These are phyloP conservation scores for Hycleus cichorii DNA, from an alignment of 1,140 invertebrate species.

Conservation along the genomic window DNA sequence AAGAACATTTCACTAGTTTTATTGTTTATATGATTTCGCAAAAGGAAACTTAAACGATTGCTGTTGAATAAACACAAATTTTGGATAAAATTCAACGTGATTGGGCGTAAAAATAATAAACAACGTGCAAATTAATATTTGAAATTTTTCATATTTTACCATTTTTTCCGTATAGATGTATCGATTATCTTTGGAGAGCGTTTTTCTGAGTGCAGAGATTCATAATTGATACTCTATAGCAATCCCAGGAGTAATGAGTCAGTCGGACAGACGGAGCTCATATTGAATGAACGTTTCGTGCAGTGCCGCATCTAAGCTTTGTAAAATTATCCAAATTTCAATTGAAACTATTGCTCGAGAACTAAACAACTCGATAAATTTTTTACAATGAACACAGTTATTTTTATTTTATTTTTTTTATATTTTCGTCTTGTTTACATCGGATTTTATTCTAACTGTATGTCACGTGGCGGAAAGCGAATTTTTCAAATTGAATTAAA, in stretches of 20 bases:
- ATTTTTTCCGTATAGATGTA: not conserved
- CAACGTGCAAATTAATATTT: no score
- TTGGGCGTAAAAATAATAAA: no score
- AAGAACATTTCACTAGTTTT: conserved; percentile 5
- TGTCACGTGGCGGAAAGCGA: conserved; percentile 8
- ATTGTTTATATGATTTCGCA: conserved; percentile 8
- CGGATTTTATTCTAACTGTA: no score
- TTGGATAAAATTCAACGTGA: no score
- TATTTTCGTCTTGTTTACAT: no score
- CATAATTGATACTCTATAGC: conserved; percentile 28
- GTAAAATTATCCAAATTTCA: conserved; percentile 17
- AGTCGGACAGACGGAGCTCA: conserved; percentile 23
- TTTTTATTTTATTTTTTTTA: no score
- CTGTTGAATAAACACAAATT: no score
- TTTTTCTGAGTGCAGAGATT: conserved; percentile 20
- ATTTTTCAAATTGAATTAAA: conserved; percentile 13
- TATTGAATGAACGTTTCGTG: conserved; percentile 17
- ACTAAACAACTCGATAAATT: no score
- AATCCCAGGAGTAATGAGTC: conserved; percentile 30
- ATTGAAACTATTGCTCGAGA: no score
- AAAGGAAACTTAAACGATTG: conserved; percentile 2
- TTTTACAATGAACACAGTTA: no score
- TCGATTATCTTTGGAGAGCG: conserved; percentile 15
- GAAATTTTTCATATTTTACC: no score
- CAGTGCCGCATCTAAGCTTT: conserved; percentile 7